These are phyloP conservation scores for Xiphias gladius DNA, from an alignment of 2,113 vertebrate genomes.

Conservation along the genomic window DNA sequence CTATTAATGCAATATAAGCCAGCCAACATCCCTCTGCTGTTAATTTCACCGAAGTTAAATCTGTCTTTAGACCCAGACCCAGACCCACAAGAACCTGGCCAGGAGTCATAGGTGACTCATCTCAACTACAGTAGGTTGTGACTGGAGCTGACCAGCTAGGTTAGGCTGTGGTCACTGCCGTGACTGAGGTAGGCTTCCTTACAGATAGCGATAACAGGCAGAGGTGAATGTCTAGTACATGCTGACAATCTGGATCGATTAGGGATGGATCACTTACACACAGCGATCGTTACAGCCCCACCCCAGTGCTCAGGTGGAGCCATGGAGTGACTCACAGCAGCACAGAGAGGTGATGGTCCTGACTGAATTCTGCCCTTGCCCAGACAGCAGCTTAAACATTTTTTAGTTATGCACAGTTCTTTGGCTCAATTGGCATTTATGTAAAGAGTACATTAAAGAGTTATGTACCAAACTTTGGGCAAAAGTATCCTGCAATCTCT, in stretches of 20 bases:
- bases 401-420: background rate
- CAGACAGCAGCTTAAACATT: background rate
- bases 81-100: slow-evolving; percentile 13
- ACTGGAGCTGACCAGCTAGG: slow-evolving; percentile 82
- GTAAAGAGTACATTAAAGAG: slow-evolving; percentile 17
- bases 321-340: slow-evolving; percentile 54
- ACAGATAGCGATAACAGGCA: slow-evolving; percentile 81
- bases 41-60: slow-evolving; percentile 66
- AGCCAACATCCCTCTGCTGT: slow-evolving; percentile 59
- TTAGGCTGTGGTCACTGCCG: slow-evolving; percentile 83
- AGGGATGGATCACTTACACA: slow-evolving; percentile 83
- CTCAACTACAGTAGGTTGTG: slow-evolving; percentile 60
- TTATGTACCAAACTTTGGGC: slow-evolving; percentile 23
- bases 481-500: slow-evolving; percentile 35
- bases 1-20: slow-evolving; percentile 80
- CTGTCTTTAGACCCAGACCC: slow-evolving; percentile 42
- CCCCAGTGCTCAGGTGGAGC: slow-evolving; percentile 77
- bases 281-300: slow-evolving; percentile 80
- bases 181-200: slow-evolving; percentile 79
- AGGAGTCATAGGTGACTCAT: slow-evolving; percentile 62
- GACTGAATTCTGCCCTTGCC: slow-evolving; percentile 50
- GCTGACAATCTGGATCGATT: slow-evolving; percentile 86
- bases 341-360: slow-evolving; percentile 58
- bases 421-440: background rate
- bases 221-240: slow-evolving; percentile 86